phyloP scores from a whole-genome alignment of 2,888 invertebrate species.

The Synergus itoensis region DNA sequence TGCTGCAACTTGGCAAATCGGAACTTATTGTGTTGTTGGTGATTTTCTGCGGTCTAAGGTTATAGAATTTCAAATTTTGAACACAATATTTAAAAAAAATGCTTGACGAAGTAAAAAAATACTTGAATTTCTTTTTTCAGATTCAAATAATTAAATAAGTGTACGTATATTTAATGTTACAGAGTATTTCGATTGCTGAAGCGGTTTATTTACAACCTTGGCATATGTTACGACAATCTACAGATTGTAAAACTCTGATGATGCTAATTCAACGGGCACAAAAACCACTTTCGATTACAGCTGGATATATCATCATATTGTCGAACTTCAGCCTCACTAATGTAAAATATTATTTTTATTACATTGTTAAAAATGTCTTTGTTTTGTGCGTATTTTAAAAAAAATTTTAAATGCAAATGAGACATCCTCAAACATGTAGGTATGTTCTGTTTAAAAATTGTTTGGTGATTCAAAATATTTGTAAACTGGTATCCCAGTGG shows the following conservation, averaged over 20 bases:
- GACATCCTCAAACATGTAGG: too few species aligned
- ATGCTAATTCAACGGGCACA: slow-evolving; percentile 1
- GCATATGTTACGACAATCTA: background rate
- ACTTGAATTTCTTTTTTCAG: too few species aligned
- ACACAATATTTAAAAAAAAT: too few species aligned
- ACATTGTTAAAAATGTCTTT: too few species aligned
- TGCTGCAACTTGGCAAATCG: background rate
- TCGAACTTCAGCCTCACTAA: background rate
- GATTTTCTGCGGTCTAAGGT: slow-evolving; percentile 5
- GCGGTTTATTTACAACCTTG: background rate
- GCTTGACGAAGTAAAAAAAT: too few species aligned
- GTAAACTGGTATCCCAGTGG: too few species aligned
- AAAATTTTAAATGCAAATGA: background rate
- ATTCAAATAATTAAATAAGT: background rate
- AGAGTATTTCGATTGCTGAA: slow-evolving; percentile 6
- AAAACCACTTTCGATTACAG: background rate
- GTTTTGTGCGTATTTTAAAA: background rate
- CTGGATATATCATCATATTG: background rate
- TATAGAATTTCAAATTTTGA: background rate
- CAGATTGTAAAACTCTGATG: background rate
- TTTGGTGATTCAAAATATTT: too few species aligned
- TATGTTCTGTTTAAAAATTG: too few species aligned
- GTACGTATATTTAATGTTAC: background rate
- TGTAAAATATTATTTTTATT: background rate
- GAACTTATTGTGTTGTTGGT: background rate